Evolutionary conservation across 2,888 invertebrate genomes (phyloP), one percentile per base, ranked within the genome.

Genomic region (Rambutsinella grinnellia): DNA sequence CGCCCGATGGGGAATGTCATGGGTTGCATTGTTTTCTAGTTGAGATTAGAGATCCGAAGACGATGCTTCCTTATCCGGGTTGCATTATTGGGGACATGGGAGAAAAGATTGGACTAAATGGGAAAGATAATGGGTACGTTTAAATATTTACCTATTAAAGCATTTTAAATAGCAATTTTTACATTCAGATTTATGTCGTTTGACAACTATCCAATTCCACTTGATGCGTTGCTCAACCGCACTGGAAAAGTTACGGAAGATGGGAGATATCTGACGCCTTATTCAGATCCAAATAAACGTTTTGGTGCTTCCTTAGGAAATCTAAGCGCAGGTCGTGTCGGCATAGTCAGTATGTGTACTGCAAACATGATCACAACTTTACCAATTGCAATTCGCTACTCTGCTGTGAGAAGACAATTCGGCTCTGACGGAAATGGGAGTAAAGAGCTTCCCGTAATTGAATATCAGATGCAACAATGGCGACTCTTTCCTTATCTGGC

Each of bases 11-110:
- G 0, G 88, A 89, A 47, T 91, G 90, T 84, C 95, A 96, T 84
- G 97, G 97, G 0, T 89, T 97, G 3, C 96, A 97, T 86, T 93
- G 93, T 0, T 97, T 97, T 86, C 89, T 96, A 51, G 94, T 96
- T 57, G 96, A 95, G 1, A 89, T 97, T 60, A 89, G 96, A 60
- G 91, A 94, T 86, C 93, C 93, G 0, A 90, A 90, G 83, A 94
- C 94, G 0, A 87, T 94, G 84, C 87, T 91, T 82, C 90, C 94
- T 0, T 93, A 92, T 86, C 94, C 95, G 0, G 96, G 96, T 0
- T 70, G 70, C 24, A 90, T 92, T 15, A 92, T 97, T 0, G 96
- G 96, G 0, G 97, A 97, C 85, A 94, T 97, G 90, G 97, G 97
- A 0, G 94, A 94, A 86, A 97, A 97, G 88, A 90, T 94, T 58